phyloP scores from a whole-genome alignment of 1,140 invertebrate genomes.

The Sipha flava region DNA sequence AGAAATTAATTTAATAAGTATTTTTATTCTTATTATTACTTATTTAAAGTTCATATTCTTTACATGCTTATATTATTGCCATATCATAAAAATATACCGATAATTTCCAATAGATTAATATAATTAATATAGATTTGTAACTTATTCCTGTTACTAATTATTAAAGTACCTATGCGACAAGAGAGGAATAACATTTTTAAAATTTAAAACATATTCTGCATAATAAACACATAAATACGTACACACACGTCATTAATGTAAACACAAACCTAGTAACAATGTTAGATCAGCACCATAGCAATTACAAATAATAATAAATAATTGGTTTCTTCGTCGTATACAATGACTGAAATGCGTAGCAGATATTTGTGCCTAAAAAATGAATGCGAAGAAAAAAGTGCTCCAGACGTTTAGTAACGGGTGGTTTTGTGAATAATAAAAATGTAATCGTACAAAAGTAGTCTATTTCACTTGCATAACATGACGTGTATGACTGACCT shows the following conservation, averaged over 20 bases:
- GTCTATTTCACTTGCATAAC: not conserved
- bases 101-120: too few species aligned
- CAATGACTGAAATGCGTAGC: not conserved
- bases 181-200: too few species aligned
- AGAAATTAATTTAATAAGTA: too few species aligned
- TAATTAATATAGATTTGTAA: too few species aligned
- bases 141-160: too few species aligned
- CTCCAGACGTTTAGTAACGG: not conserved
- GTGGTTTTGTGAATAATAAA: not conserved
- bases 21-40: too few species aligned
- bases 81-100: too few species aligned
- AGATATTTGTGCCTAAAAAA: not conserved
- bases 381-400: not conserved
- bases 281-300: not conserved
- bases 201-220: too few species aligned
- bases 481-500: not conserved
- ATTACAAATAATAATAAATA: constrained; percentile 12
- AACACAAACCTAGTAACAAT: not conserved
- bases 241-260: not conserved
- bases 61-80: too few species aligned
- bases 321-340: not conserved
- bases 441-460: not conserved
- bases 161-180: too few species aligned
- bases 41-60: too few species aligned
- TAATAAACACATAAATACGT: not conserved